These are phyloP conservation scores for Scaptomyza reducta DNA, from an alignment of 2,888 invertebrate species.

Conservation along the genomic window DNA sequence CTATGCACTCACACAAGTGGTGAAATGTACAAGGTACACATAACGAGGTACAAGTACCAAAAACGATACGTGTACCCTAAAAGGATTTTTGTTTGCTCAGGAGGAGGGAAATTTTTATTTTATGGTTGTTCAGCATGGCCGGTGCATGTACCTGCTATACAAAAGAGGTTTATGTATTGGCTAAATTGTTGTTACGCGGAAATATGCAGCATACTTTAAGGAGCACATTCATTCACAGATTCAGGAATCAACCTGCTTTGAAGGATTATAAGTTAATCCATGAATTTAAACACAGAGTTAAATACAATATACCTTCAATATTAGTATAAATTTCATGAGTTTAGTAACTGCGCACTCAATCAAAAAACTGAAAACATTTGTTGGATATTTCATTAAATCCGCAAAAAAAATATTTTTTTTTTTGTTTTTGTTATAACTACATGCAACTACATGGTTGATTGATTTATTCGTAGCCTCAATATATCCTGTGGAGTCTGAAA, in stretches of 20 bases:
- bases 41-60: no score
- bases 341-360: no score
- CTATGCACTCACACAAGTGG: neutral
- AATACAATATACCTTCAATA: no score
- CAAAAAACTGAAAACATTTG: no score
- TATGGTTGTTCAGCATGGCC: neutral
- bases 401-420: neutral
- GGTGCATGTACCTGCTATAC: neutral
- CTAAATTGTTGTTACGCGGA: neutral
- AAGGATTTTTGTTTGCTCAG: no score
- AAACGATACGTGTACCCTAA: neutral
- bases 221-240: no score
- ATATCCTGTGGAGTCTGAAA: slow-evolving; percentile 45
- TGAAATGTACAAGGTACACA: neutral
- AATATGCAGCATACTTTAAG: neutral
- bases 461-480: slow-evolving; percentile 21
- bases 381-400: no score
- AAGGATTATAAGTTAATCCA: no score
- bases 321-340: no score
- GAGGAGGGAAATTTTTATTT: neutral
- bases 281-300: no score
- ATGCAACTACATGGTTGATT: slow-evolving; percentile 2
- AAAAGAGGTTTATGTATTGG: neutral
- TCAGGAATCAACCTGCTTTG: no score
- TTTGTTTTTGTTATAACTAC: neutral